Percentiles rank a stretch among this genome's conserved stretches.
These are phyloP conservation scores for Gastrophryne carolinensis DNA, from an alignment of 2,797 vertebrate species.

Conservation along the genomic window DNA sequence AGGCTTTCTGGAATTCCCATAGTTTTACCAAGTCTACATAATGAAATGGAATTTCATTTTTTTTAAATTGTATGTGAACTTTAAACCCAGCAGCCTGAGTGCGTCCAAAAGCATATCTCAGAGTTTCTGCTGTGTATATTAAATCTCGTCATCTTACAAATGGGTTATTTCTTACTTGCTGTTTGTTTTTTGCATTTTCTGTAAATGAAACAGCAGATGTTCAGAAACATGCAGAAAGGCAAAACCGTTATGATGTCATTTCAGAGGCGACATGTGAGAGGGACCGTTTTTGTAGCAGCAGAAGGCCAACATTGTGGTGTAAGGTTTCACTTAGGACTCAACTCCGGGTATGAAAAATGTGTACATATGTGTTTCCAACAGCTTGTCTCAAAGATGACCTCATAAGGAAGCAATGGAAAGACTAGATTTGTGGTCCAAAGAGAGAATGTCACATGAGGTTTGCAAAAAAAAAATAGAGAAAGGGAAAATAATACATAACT, in stretches of 20 bases:
- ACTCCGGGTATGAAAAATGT: neutral
- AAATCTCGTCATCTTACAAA: constrained; percentile 18
- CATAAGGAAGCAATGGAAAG: neutral
- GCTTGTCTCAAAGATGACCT: neutral
- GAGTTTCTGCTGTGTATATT: constrained; percentile 27
- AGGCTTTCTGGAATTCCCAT: constrained; percentile 59
- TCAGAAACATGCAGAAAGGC: constrained; percentile 9
- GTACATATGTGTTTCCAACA: neutral
- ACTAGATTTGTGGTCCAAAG: neutral
- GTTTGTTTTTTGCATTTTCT: constrained; percentile 11
- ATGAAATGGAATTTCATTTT: constrained; percentile 58
- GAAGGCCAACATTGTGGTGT: neutral
- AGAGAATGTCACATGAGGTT: neutral
- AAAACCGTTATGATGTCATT: constrained; percentile 21
- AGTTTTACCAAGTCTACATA: constrained; percentile 60
- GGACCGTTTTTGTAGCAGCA: constrained; percentile 20
- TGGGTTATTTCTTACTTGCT: constrained; percentile 22
- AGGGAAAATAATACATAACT: no score
- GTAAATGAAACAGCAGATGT: constrained; percentile 19
- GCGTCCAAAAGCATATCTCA: constrained; percentile 36
- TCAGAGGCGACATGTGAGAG: constrained; percentile 14
- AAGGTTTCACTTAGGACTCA: neutral
- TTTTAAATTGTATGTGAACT: constrained; percentile 61
- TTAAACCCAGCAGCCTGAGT: constrained; percentile 53
- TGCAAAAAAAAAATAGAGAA: no score